phyloP scores from a whole-genome alignment of 2,888 invertebrate species.

The Eupithecia subfuscata region DNA sequence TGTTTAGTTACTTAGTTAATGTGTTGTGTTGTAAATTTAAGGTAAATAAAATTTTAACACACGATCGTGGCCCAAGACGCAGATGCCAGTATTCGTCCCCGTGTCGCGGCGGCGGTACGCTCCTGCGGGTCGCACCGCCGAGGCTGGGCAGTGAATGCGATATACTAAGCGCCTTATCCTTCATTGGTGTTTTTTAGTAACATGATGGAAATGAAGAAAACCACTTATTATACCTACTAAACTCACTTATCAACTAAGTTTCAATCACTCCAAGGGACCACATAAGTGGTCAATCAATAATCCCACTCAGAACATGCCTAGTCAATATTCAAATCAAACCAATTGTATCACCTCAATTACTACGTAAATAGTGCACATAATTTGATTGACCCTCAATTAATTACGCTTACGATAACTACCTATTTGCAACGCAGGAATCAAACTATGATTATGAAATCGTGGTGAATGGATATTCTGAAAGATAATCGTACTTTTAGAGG shows the following conservation, averaged over 20 bases:
- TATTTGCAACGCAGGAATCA: not conserved
- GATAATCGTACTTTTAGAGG: no score
- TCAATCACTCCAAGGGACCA: not conserved
- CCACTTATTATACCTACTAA: not conserved
- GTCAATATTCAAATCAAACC: constrained; percentile 1
- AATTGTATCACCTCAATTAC: not conserved
- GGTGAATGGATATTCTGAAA: not conserved
- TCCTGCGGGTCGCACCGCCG: no score
- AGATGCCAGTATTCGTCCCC: no score
- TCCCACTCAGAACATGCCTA: not conserved
- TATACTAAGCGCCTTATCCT: no score
- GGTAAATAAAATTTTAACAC: no score
- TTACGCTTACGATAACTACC: not conserved
- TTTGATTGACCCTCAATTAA: not conserved
- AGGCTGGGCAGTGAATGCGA: no score
- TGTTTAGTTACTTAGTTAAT: no score
- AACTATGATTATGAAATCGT: not conserved
- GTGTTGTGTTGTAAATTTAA: no score
- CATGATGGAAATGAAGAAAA: no score
- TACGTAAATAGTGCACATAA: not conserved
- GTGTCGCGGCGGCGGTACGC: no score
- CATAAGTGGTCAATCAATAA: not conserved
- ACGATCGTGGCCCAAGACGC: no score
- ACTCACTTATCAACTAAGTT: not conserved
- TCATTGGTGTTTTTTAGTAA: no score